A percentile compares a stretch with the other conserved stretches of the same genome.
These are phyloP conservation scores for Heterohyrax brucei DNA, from an alignment of 2,797 vertebrate genomes.

Conservation along the genomic window DNA sequence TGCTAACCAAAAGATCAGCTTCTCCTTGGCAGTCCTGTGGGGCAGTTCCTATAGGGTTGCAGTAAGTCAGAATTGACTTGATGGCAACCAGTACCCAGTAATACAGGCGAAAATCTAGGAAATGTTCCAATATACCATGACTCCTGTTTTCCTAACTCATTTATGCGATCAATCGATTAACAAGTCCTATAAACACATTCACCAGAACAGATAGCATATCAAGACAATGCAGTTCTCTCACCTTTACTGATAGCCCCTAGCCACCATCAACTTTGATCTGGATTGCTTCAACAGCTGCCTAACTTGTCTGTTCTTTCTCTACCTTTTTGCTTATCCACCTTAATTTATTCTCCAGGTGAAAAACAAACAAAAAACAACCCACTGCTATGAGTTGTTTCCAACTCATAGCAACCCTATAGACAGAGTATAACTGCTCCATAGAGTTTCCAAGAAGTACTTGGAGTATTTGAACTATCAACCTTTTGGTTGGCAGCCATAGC, in stretches of 20 bases:
- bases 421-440: too few species aligned
- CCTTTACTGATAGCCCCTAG: background rate
- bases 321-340: background rate
- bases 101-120: background rate
- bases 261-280: background rate
- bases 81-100: background rate
- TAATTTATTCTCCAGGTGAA: background rate
- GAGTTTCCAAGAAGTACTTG: too few species aligned
- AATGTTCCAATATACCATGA: background rate
- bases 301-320: background rate
- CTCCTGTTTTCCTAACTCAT: background rate
- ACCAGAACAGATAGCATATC: conserved; percentile 32
- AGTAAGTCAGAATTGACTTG: too few species aligned
- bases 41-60: too few species aligned
- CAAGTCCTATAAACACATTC: background rate
- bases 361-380: background rate
- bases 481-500: too few species aligned
- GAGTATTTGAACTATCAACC: too few species aligned
- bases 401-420: too few species aligned
- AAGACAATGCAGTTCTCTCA: background rate
- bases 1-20: too few species aligned
- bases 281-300: background rate
- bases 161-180: background rate
- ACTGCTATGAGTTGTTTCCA: too few species aligned
- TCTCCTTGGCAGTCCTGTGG: too few species aligned